phyloP scores from a whole-genome alignment of 2,113 vertebrate species.

The Ailuropoda melanoleuca region DNA sequence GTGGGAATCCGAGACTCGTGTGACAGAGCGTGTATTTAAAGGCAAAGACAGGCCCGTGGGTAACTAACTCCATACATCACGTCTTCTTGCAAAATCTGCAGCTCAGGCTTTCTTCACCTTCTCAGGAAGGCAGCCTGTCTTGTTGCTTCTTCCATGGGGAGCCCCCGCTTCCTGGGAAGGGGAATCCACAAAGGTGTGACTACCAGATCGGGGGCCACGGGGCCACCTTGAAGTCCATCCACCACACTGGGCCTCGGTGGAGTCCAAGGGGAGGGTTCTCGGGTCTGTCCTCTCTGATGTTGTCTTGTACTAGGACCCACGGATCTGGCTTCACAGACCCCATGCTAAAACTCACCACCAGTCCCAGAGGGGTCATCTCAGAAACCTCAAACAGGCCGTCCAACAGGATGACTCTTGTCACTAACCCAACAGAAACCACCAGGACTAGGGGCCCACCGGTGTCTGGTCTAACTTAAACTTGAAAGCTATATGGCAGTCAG shows the following conservation, averaged over 20 bases:
- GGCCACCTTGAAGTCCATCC: not conserved
- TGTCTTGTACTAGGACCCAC: not conserved
- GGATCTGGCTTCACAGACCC: not conserved
- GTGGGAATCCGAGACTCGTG: not conserved
- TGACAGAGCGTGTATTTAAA: not conserved
- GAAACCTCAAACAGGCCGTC: not conserved
- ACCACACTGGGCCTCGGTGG: not conserved
- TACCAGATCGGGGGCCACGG: rapidly evolving
- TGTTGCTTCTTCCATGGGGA: not conserved
- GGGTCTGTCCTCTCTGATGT: not conserved
- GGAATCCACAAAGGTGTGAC: not conserved
- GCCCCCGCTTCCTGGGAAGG: not conserved
- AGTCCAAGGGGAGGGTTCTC: not conserved
- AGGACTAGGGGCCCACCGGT: not conserved
- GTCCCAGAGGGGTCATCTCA: not conserved
- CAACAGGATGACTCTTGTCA: not conserved
- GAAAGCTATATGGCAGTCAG: not conserved
- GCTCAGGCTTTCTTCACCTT: not conserved
- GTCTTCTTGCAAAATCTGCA: not conserved
- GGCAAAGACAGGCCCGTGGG: not conserved
- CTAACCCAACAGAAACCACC: not conserved
- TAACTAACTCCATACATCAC: not conserved
- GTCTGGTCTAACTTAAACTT: not conserved
- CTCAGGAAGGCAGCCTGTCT: not conserved
- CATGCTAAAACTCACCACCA: not conserved